Evolutionary conservation across 2,888 invertebrate genomes (phyloP).

Genomic region (Meteorus colon): DNA sequence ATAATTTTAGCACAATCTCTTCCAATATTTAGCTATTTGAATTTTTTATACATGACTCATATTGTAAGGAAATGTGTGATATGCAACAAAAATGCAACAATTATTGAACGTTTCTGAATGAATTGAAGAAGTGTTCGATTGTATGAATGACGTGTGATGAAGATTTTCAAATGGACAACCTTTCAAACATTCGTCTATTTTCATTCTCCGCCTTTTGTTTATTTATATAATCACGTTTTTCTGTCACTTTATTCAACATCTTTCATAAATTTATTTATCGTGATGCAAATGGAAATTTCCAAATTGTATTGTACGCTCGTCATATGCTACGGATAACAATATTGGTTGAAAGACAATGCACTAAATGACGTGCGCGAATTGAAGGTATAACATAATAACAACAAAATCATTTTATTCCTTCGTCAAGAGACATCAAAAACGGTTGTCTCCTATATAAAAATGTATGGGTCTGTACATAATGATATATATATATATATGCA

Average conservation of each 20-base stretch:
- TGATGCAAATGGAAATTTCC: neutral
- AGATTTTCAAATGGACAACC: no score
- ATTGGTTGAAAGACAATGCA: neutral
- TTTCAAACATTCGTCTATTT: no score
- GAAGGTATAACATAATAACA: constrained; percentile 3
- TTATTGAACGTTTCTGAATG: no score
- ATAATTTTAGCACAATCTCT: neutral
- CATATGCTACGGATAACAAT: constrained; percentile 16
- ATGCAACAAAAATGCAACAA: no score
- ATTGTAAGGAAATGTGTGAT: no score
- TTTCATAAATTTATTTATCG: no score
- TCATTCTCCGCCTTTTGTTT: no score
- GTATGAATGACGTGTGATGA: no score
- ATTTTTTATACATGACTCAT: neutral
- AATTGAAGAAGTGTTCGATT: no score
- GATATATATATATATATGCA: neutral
- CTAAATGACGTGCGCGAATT: constrained; percentile 5
- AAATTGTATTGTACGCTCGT: neutral
- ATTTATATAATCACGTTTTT: no score
- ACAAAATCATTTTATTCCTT: constrained; percentile 14
- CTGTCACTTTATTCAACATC: no score
- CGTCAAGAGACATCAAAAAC: constrained; percentile 11
- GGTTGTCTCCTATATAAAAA: neutral
- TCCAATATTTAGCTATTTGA: neutral
- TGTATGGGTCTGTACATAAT: neutral